These are phyloP conservation scores for Zalophus californianus DNA, from an alignment of 2,797 vertebrate genomes.

Conservation along the genomic window DNA sequence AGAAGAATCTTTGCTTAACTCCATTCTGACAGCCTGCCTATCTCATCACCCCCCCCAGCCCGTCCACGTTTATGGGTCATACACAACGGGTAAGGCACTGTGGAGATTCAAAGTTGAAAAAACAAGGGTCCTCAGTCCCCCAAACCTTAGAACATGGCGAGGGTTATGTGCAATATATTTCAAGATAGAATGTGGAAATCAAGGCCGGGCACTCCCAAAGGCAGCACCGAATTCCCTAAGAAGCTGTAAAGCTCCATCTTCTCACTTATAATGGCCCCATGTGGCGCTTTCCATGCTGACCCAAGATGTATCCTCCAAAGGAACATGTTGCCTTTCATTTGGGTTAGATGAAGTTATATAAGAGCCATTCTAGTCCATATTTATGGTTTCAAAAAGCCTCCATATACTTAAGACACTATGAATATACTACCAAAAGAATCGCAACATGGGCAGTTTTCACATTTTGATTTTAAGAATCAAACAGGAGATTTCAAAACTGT, in stretches of 20 bases:
- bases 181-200: rapidly evolving
- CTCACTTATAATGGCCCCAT: rapidly evolving
- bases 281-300: not conserved
- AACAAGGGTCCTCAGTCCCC: not conserved
- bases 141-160: no score
- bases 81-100: not conserved
- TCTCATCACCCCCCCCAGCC: no score
- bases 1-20: not conserved
- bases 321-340: not conserved
- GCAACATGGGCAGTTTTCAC: not conserved
- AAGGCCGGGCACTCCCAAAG: no score
- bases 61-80: no score
- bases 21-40: rapidly evolving
- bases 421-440: not conserved
- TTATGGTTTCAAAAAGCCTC: not conserved
- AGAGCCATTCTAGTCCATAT: not conserved
- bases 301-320: rapidly evolving
- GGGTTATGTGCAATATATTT: rapidly evolving
- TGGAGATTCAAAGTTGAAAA: not conserved
- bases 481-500: not conserved
- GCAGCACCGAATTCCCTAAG: not conserved
- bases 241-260: rapidly evolving
- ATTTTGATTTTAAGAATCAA: not conserved
- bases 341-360: not conserved
- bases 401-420: not conserved